phyloP scores from a whole-genome alignment of 2,113 vertebrate genomes.

The Catagonus wagneri region DNA sequence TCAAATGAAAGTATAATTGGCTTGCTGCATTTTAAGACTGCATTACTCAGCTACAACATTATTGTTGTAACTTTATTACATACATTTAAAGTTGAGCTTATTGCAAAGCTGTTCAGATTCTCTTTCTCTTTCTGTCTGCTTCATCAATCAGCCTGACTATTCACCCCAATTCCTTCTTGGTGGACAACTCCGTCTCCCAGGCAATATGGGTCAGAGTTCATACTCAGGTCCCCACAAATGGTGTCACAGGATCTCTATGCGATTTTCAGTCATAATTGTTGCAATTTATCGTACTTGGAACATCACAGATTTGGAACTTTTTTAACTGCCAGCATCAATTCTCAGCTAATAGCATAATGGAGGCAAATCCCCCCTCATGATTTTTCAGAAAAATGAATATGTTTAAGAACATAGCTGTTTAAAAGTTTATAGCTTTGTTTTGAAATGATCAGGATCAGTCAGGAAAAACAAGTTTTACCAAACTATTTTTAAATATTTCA shows the following conservation, averaged over 20 bases:
- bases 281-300: slow-evolving; percentile 71
- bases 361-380: slow-evolving; percentile 50
- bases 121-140: slow-evolving; percentile 72
- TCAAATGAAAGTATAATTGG: slow-evolving; percentile 81
- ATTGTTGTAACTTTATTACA: slow-evolving; percentile 82
- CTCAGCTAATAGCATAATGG: slow-evolving; percentile 76
- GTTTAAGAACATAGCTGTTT: background rate
- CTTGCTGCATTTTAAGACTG: slow-evolving; percentile 81
- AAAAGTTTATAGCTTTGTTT: slow-evolving; percentile 19
- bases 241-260: slow-evolving; percentile 43
- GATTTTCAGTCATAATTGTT: slow-evolving; percentile 79
- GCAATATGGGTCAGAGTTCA: slow-evolving; percentile 1
- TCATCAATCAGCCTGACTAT: slow-evolving; percentile 72
- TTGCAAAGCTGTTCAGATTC: slow-evolving; percentile 80
- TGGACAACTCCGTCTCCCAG: slow-evolving; percentile 61
- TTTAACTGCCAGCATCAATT: slow-evolving; percentile 77
- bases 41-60: slow-evolving; percentile 76
- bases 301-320: slow-evolving; percentile 68
- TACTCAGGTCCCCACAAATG: background rate
- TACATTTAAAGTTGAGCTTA: slow-evolving; percentile 83
- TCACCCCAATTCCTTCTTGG: slow-evolving; percentile 65
- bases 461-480: background rate
- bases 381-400: background rate
- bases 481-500: background rate
- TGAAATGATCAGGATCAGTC: background rate